Base-by-base conservation (phyloP, 2,113 vertebrate genomes). In the Pangasianodon gigas region DNA sequence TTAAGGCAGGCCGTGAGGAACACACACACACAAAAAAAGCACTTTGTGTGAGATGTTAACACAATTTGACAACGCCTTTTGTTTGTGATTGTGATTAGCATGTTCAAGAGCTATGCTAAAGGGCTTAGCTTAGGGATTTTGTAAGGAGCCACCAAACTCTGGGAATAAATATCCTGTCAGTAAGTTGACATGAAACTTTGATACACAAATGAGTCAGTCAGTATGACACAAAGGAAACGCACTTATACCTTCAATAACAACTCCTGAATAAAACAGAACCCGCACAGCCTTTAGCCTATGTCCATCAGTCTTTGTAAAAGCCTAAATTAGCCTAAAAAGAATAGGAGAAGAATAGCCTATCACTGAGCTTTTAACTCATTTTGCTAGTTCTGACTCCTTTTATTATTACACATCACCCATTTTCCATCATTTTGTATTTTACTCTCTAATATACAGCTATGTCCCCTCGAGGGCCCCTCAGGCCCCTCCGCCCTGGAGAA, bases 1-100 rank as follows among this genome's bases (percentile, higher is more conserved):
- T 93, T 93, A 93, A 89, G 88, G 93, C 84, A 91, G 90, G 71
- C 86, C 84, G 75, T 54, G 82, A 83, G 80, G 84, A 88, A 92
- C 91, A 92, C 89, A 92, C 89, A 88, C 86, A 37, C 87, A 90
- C 86, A 90, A 84, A 90, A 32, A 86, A 88, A 88, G 89, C 56
- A 77, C 48, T 84, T 90, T 92, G 89, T 91, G 60, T 65, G 84
- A 80, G 89, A 74, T 83, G 80, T 84, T 87, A 80, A 85, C 75
- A 56, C 29, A 14, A 71, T 51, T 86, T 91, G 90, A 91, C 90
- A 91, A 86, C 9, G 41, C 74, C 74, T 86, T 91, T 91, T 91
- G 90, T 91, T 91, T 87, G 48, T 83, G 65, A 69, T 51, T 52
- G 48, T 85, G 87, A 88, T 58, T 71, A 85, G 81, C 37, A 52